These are phyloP conservation scores for Hipposideros armiger DNA, from an alignment of 2,113 vertebrate species.

Conservation along the genomic window DNA sequence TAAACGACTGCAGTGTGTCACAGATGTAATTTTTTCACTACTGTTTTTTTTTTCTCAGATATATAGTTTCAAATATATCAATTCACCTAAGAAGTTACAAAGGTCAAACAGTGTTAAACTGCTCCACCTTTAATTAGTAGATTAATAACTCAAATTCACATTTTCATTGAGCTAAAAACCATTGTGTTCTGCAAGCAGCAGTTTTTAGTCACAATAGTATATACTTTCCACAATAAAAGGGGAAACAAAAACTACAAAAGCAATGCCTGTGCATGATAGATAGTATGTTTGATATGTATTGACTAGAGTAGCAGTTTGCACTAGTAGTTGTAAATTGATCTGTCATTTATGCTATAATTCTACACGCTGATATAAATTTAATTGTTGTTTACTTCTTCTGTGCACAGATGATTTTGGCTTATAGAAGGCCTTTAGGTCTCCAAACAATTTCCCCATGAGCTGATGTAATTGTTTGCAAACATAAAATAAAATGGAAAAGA, in stretches of 20 bases:
- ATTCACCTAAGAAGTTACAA: background rate
- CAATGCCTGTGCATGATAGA: background rate
- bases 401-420: background rate
- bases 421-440: background rate
- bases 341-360: background rate
- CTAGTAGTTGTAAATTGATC: background rate
- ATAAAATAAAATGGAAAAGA: conserved; percentile 24
- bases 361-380: background rate
- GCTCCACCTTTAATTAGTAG: background rate
- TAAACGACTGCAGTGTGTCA: background rate
- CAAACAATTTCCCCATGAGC: background rate
- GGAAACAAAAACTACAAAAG: background rate
- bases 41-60: background rate
- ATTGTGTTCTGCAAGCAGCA: background rate
- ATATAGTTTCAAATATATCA: background rate
- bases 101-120: background rate
- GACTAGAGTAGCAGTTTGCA: background rate
- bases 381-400: conserved; percentile 25
- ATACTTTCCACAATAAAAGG: background rate
- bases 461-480: conserved; percentile 51
- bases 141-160: background rate
- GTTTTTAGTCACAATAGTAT: background rate
- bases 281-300: background rate
- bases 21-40: background rate
- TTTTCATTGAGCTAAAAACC: conserved; percentile 6